Evolutionary conservation across 2,888 invertebrate species (phyloP).

Genomic region (Panorpa germanica): DNA sequence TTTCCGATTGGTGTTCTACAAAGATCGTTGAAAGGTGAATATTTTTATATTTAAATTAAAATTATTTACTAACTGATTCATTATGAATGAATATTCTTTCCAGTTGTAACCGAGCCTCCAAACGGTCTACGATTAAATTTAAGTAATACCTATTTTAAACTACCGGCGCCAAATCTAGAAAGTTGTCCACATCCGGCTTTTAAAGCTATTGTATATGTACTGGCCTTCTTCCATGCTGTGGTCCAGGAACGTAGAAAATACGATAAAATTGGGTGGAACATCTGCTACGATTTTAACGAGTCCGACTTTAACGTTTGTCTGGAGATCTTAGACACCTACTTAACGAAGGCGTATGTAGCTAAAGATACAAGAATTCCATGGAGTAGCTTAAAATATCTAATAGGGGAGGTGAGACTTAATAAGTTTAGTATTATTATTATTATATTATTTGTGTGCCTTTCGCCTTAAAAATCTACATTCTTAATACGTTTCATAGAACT

Average conservation of each 20-base stretch:
- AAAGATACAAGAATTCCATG: conserved; percentile 57
- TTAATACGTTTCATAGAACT: too few relatives aligned
- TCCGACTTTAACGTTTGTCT: conserved; percentile 82
- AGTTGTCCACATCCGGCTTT: conserved; percentile 59
- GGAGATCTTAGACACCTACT: conserved; percentile 67
- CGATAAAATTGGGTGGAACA: conserved; percentile 90
- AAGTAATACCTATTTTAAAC: conserved; percentile 74
- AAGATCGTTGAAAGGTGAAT: conserved; percentile 55
- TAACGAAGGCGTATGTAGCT: conserved; percentile 42
- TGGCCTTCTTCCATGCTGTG: conserved; percentile 88
- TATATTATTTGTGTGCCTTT: too few relatives aligned
- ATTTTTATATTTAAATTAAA: conserved; percentile 3
- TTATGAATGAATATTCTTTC: conserved; percentile 14
- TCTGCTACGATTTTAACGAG: conserved; percentile 83
- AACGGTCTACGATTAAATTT: conserved; percentile 79
- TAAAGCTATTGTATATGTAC: conserved; percentile 64
- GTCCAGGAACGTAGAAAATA: conserved; percentile 82
- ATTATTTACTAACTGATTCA: conserved; percentile 2
- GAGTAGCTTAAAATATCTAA: conserved; percentile 79
- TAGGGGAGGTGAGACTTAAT: conserved; percentile 52
- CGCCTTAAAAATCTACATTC: too few relatives aligned
- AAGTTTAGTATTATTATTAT: conserved; percentile 5
- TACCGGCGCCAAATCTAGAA: conserved; percentile 52
- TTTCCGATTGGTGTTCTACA: conserved; percentile 86
- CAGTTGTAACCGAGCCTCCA: conserved; percentile 85